Base-by-base conservation (phyloP, 2,797 vertebrate genomes). In the Argentina silus region DNA sequence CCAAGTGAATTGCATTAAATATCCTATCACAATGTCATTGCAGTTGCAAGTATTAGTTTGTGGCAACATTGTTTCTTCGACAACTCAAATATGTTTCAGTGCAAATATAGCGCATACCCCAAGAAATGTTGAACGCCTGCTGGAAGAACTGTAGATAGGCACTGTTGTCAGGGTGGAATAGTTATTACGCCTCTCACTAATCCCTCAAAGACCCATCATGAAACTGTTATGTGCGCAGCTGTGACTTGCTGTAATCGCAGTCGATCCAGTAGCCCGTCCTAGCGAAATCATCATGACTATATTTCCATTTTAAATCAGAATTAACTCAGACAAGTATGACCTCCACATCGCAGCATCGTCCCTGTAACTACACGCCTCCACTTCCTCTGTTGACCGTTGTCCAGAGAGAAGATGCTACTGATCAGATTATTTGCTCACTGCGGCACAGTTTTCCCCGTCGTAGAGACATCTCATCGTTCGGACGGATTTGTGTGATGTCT, bases 401-500 rank as follows among this genome's bases (percentile, higher is more conserved):
- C 78, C 1, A 50, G 50, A 15, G 80, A 2, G 59, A 27, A 80
- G 7, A 78, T 74, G 79, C 69, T 83, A 89, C 83, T 86, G 86
- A 88, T 90, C 80, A 87, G 85, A 88, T 90, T 78, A 86, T 73
- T 69, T 69, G 69, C 70, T 85, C 88, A 90, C 86, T 92, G 90
- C 91, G 90, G 90, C 90, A 91, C 82, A 66, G 77, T 67, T 42
- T 21, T 65, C n/a, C 12, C 17, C 7, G 44, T 48, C 56, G 12
- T 15, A 27, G 42, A 59, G 10, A 75, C 81, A 69, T 81, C 78
- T 69, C 48, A 63, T 53, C 69, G 43, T 70, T 69, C 81, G 57
- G 63, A 53, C 78, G 73, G 50, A 69, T 36, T 23, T 55, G 50
- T 42, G 14, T 15, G 15, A 15, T 59, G 68, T 74, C 76, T 64